These are phyloP conservation scores for Camponotus pennsylvanicus DNA, from an alignment of 1,140 invertebrate genomes.

Conservation along the genomic window DNA sequence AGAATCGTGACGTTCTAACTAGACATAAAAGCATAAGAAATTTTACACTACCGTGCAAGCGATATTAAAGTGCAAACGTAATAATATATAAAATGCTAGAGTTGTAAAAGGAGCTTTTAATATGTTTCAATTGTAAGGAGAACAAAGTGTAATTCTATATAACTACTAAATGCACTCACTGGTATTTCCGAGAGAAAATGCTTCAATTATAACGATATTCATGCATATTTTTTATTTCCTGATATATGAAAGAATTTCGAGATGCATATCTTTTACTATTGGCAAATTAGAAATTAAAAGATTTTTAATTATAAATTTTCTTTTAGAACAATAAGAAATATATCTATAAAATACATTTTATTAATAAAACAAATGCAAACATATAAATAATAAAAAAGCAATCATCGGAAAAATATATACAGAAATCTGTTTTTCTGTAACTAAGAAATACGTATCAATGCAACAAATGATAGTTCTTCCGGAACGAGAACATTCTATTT, in stretches of 20 bases:
- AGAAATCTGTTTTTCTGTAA: neutral
- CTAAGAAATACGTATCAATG: neutral
- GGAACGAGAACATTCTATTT: neutral
- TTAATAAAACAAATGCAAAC: neutral
- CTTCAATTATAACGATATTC: neutral
- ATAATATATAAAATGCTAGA: conserved; percentile 14
- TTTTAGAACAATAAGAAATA: neutral
- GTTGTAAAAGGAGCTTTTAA: conserved; percentile 34
- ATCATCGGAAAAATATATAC: neutral
- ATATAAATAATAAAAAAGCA: neutral
- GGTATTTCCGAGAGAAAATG: neutral
- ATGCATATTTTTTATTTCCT: neutral
- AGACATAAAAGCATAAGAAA: neutral
- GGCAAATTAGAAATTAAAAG: neutral
- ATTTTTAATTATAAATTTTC: neutral
- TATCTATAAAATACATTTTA: neutral
- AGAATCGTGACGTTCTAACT: neutral
- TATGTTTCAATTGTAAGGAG: conserved; percentile 20
- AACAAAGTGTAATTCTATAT: conserved; percentile 28
- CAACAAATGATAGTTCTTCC: conserved; percentile 12
- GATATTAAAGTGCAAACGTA: conserved; percentile 35
- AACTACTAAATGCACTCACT: neutral
- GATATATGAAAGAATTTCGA: neutral
- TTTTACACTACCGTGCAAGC: neutral
- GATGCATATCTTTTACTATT: neutral